These are phyloP conservation scores for Cryptus viduatorius DNA, from an alignment of 2,888 invertebrate genomes.

Conservation along the genomic window DNA sequence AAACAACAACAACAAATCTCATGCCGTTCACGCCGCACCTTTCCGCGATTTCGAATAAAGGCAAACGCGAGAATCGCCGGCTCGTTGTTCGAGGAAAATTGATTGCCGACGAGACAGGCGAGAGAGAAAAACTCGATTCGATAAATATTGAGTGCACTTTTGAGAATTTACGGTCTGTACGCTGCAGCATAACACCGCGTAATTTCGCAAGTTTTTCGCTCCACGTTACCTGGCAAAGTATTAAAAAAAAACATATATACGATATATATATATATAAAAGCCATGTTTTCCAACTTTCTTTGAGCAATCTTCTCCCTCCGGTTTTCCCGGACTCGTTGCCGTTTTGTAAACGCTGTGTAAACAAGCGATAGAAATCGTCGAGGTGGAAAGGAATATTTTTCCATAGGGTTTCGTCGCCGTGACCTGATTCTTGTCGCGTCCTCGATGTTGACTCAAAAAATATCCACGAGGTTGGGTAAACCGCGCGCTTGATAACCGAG, in stretches of 20 bases:
- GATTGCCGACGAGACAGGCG: conserved; percentile 27
- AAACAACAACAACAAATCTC: neutral
- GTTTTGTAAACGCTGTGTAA: conserved; percentile 8
- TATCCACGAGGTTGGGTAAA: conserved; percentile 69
- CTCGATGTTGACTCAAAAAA: conserved; percentile 75
- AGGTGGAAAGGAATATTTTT: conserved; percentile 2
- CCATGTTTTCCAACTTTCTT: neutral
- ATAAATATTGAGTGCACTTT: conserved; percentile 43
- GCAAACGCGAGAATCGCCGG: neutral
- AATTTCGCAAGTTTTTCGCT: neutral
- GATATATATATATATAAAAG: neutral
- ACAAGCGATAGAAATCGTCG: neutral
- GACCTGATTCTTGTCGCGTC: conserved; percentile 27
- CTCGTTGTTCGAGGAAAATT: conserved; percentile 29
- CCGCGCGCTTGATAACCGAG: conserved; percentile 29
- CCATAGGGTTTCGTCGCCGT: neutral
- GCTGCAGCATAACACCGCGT: neutral
- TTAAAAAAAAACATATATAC: too few species aligned
- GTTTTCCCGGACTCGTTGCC: neutral
- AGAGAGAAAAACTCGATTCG: neutral
- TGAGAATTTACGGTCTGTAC: conserved; percentile 9
- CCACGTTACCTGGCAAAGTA: neutral
- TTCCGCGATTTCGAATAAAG: conserved; percentile 11
- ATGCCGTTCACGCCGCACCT: neutral
- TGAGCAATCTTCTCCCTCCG: neutral